A percentile compares a stretch with the other conserved stretches of the same genome.
Evolutionary conservation across 1,140 invertebrate genomes (phyloP).

Genomic region (Drosophila nebulosa): DNA sequence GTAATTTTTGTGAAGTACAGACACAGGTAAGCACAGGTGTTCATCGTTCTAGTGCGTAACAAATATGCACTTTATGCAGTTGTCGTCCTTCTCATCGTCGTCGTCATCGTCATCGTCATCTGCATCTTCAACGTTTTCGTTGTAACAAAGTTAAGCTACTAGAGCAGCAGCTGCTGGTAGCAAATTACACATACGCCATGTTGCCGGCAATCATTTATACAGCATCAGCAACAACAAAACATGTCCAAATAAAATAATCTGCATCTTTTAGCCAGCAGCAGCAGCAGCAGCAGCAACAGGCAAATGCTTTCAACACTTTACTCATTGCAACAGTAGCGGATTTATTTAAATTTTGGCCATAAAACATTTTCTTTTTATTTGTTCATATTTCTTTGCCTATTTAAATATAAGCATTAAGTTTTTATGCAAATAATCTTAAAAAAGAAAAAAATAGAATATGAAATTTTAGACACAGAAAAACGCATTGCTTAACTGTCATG

Average conservation of each 20-base stretch:
- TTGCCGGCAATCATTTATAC: constrained; percentile 64
- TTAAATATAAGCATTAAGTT: too few relatives aligned
- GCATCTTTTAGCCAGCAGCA: constrained; percentile 42
- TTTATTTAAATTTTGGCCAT: too few relatives aligned
- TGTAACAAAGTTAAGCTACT: constrained; percentile 38
- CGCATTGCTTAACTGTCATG: not conserved
- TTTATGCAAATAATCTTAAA: too few relatives aligned
- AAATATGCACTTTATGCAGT: constrained; percentile 75
- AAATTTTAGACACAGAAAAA: too few relatives aligned
- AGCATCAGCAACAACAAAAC: constrained; percentile 21
- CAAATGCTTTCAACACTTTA: constrained; percentile 52
- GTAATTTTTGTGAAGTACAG: constrained; percentile 23
- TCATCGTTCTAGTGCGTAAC: constrained; percentile 41
- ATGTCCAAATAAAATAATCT: constrained; percentile 48
- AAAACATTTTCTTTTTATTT: too few relatives aligned
- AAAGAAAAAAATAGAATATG: too few relatives aligned
- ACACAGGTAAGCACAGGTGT: constrained; percentile 2
- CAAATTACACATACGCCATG: constrained; percentile 73
- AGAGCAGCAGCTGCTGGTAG: constrained; percentile 34
- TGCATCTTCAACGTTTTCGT: constrained; percentile 8
- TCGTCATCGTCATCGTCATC: constrained; percentile 11
- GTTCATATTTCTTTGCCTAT: too few relatives aligned
- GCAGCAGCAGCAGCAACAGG: constrained; percentile 44
- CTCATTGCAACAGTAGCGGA: not conserved
- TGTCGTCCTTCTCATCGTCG: constrained; percentile 23